Evolutionary conservation across 1,140 invertebrate species (phyloP), one percentile per base, ranked within the genome.

Genomic region (Physella acuta): DNA sequence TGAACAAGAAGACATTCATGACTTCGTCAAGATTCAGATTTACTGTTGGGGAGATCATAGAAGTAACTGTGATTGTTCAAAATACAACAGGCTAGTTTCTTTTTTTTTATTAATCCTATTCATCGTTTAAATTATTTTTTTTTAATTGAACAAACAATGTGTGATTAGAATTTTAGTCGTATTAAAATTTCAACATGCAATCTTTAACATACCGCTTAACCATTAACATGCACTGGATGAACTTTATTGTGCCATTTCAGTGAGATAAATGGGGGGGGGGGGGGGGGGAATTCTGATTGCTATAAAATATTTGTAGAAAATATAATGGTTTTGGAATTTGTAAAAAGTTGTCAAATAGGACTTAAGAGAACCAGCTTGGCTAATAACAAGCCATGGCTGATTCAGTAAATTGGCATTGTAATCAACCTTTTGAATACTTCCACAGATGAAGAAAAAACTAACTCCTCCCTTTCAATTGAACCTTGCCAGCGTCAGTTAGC

Each of bases 1-100:
- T 76, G 59, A 73, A 75, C 62, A 63, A 53, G 16, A 68, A 73
- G 44, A 30, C 69, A n/a, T 73, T 69, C 44, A 63, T 72, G 28
- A 59, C 71, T 28, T 63, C 74, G 3, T 66, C 71, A 56, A 71
- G 71, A n/a, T 65, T 68, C 33, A 53, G 64, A 44, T 76, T 75
- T 37, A 55, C 30, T 17, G 39, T 70, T 26, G 71, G 73, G 44
- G 60, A 76, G 14, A 1, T 71, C 8, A 53, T 76, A 14, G 59
- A 76, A 5, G 60, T 75, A 0, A 59, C 69, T 3, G 60, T 73
- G 16, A 68, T 36, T 14, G 11, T 75, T 26, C 49, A 39, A 28
- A 72, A 63, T 31, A 70, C 67, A 11, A 33, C 66, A 70, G 73
- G 75, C 75, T 20, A 1, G 24, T 33, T 52, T 30, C 3, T 0